Percentiles rank a stretch among this genome's conserved stretches.
Evolutionary conservation across 2,888 invertebrate genomes (phyloP).

Genomic region (Strigamia transsilvanica): DNA sequence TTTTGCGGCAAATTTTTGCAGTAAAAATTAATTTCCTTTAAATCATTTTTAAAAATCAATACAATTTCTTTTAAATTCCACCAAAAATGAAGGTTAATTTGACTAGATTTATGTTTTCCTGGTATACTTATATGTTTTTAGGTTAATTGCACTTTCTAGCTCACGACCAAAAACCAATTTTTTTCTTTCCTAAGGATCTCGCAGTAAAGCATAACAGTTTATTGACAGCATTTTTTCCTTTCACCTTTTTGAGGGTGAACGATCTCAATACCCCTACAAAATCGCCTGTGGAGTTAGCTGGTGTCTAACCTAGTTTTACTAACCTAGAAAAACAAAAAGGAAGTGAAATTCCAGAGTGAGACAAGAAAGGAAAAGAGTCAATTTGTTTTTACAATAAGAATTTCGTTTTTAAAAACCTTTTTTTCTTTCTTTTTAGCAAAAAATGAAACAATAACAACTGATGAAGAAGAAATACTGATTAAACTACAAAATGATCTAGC

Average conservation of each 20-base stretch:
- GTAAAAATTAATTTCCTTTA: no score
- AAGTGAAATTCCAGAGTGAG: neutral
- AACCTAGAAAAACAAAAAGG: conserved; percentile 9
- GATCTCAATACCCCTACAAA: neutral
- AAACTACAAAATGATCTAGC: neutral
- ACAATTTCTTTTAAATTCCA: neutral
- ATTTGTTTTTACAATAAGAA: neutral
- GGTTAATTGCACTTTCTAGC: neutral
- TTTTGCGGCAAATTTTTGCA: no score
- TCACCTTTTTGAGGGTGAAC: conserved; percentile 3
- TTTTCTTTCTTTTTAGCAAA: neutral
- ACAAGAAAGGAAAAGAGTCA: neutral
- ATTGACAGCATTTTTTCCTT: conserved; percentile 7
- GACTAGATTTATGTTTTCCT: neutral
- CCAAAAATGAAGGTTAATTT: neutral
- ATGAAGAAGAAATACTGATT: neutral
- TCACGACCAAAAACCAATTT: neutral
- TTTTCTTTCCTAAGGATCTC: neutral
- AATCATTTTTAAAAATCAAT: neutral
- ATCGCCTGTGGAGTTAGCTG: neutral
- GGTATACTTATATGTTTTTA: neutral
- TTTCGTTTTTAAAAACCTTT: neutral
- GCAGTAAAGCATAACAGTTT: neutral
- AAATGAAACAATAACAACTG: neutral
- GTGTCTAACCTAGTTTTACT: neutral